Evolutionary conservation across 2,113 vertebrate genomes (phyloP).

Genomic region (Solenodon paradoxus): DNA sequence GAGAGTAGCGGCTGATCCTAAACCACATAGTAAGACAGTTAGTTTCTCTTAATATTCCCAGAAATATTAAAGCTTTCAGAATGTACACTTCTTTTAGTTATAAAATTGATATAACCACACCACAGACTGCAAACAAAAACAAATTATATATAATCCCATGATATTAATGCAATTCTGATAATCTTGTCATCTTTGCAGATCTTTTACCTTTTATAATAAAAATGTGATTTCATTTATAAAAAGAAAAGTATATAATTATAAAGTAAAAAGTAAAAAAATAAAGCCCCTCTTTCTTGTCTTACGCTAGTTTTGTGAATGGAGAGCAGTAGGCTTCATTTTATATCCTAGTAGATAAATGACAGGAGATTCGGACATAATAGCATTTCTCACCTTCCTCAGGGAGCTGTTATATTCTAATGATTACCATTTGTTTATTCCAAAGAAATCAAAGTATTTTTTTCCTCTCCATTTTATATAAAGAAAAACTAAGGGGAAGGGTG

Average conservation of each 20-base stretch:
- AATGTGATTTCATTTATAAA: conserved; percentile 1
- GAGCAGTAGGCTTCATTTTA: not conserved
- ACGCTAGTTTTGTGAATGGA: not conserved
- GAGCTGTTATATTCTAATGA: not conserved
- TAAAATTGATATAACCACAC: not conserved
- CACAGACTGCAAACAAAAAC: not conserved
- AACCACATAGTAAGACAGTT: not conserved
- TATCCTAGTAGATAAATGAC: not conserved
- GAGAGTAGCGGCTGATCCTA: conserved; percentile 81
- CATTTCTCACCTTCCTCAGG: not conserved
- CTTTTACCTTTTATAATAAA: conserved; percentile 36
- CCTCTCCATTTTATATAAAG: not conserved
- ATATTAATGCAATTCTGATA: not conserved
- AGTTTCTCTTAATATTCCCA: not conserved
- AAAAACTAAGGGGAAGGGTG: not conserved
- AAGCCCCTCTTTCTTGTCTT: not conserved
- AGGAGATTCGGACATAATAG: not conserved
- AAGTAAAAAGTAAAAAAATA: not conserved
- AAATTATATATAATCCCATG: too few relatives aligned
- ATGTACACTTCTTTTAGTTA: not conserved
- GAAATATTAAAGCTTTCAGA: not conserved
- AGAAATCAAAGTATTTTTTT: not conserved
- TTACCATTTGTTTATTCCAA: not conserved
- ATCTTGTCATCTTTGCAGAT: not conserved
- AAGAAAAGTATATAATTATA: not conserved